Percentiles rank a stretch among this genome's conserved stretches.
phyloP scores from a whole-genome alignment of 2,113 vertebrate species.

The Tichodroma muraria region DNA sequence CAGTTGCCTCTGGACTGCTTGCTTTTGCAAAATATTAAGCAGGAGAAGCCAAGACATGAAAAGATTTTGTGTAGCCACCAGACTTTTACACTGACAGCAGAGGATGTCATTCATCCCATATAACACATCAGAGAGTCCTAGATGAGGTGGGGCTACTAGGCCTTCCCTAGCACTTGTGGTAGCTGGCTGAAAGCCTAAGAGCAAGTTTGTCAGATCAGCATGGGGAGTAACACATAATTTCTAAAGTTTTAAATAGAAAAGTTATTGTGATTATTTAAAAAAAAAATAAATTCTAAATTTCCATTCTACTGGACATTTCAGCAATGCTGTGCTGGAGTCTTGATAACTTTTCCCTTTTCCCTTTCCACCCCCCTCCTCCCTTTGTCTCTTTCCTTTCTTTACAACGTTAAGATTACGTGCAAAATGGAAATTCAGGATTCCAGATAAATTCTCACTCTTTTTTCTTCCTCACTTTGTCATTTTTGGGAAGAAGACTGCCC shows the following conservation, averaged over 20 bases:
- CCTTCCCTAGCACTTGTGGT: not conserved
- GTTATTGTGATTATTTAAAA: not conserved
- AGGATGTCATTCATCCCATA: not conserved
- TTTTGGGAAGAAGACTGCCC: not conserved
- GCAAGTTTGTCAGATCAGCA: not conserved
- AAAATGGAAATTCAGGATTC: not conserved
- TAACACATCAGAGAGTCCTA: not conserved
- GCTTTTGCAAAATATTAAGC: not conserved
- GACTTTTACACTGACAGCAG: not conserved
- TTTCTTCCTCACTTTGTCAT: not conserved
- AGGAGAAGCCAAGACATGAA: not conserved
- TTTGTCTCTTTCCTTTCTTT: not conserved
- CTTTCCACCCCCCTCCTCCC: not conserved
- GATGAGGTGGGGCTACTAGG: not conserved
- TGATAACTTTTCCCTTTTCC: not conserved
- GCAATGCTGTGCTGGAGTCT: not conserved
- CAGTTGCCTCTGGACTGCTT: not conserved
- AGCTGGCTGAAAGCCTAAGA: not conserved
- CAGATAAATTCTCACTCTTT: not conserved
- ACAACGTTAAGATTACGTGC: not conserved
- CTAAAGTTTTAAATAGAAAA: not conserved
- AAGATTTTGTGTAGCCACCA: not conserved
- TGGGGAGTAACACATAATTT: not conserved
- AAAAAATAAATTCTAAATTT: not conserved
- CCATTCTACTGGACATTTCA: not conserved